Base-by-base conservation (phyloP, 2,113 vertebrate species). In the Megaceryle maxima region DNA sequence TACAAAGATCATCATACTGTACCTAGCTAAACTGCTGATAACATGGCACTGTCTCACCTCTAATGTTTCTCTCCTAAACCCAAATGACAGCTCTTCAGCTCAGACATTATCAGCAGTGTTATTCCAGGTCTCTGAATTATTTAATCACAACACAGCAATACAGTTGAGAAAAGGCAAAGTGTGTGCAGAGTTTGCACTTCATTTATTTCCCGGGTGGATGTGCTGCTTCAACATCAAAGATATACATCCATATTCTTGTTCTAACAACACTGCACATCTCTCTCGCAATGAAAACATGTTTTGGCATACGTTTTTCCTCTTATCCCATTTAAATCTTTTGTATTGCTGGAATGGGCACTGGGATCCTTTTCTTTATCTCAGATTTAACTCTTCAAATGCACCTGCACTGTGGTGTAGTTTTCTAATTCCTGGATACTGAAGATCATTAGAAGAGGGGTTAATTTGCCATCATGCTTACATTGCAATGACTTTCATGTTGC, bases 181-280 rank as follows among this genome's bases (percentile, higher is more conserved):
- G n/a, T 33, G 11, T 29, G 9, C 13, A 7, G 31, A 18, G 31
- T 35, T 59, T 66, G 56, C 55, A 50, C 28, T 50, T 59, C 50
- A 20, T 31, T 37, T 3, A 0, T 21, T 56, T 80, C 16, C 24
- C 0, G 2, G 19, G 15, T 60, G 39, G 44, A 22, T 25, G 26
- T 31, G n/a, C 46, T 72, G 18, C 43, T n/a, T 83, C 51, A 67
- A n/a, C 41, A n/a, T 63, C n/a, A 41, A 69, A 83, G 44, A 18
- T 11, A 22, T 1, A 25, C 1, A 2, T 31, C 17, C 35, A 74
- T 19, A 22, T 69, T 50, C 43, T 67, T 74, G 24, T 29, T 69
- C 50, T 44, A 68, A 44, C 39, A 59, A 22, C 14, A 48, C 29
- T 59, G 24, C 10, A 1, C 3, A 4, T n/a, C 25, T 35, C 7